A percentile compares a stretch with the other conserved stretches of the same genome.
Conservation (phyloP, 2,888 invertebrate genomes). For the Eristalinus aeneus region DNA sequence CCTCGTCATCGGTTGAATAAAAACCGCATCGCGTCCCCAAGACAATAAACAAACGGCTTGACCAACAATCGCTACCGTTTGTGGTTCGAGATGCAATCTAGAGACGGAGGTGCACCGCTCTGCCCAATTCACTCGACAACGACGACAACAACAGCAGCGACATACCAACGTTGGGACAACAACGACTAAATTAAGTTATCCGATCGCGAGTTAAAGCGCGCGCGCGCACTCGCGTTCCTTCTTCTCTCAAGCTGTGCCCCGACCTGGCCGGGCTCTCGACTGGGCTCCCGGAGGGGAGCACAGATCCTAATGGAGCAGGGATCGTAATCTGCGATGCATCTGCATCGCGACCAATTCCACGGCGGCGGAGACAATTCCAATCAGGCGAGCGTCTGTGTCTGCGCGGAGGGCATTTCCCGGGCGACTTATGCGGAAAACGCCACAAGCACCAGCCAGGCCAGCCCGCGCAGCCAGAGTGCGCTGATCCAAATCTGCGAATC, state of each 20-base stretch:
- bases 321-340: constrained; percentile 62
- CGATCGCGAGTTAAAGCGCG: constrained; percentile 52
- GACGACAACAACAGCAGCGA: constrained; percentile 14
- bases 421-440: constrained; percentile 68
- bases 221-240: constrained; percentile 43
- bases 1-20: constrained; percentile 16
- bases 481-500: constrained; percentile 54
- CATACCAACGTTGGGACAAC: constrained; percentile 17
- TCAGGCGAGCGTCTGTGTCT: constrained; percentile 1
- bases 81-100: constrained; percentile 61
- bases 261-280: not conserved
- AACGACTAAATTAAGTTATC: constrained; percentile 73
- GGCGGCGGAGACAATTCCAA: constrained; percentile 45
- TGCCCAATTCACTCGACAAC: constrained; percentile 21
- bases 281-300: not conserved
- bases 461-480: constrained; percentile 7
- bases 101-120: constrained; percentile 22
- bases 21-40: constrained; percentile 41
- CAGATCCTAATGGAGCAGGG: constrained; percentile 55
- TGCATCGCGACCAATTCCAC: constrained; percentile 55
- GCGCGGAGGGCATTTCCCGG: constrained; percentile 11
- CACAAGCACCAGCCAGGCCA: constrained; percentile 13
- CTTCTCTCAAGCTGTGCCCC: constrained; percentile 34
- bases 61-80: constrained; percentile 69
- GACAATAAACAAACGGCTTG: constrained; percentile 64